These are phyloP conservation scores for Archilochus colubris DNA, from an alignment of 2,113 vertebrate species.

Conservation along the genomic window DNA sequence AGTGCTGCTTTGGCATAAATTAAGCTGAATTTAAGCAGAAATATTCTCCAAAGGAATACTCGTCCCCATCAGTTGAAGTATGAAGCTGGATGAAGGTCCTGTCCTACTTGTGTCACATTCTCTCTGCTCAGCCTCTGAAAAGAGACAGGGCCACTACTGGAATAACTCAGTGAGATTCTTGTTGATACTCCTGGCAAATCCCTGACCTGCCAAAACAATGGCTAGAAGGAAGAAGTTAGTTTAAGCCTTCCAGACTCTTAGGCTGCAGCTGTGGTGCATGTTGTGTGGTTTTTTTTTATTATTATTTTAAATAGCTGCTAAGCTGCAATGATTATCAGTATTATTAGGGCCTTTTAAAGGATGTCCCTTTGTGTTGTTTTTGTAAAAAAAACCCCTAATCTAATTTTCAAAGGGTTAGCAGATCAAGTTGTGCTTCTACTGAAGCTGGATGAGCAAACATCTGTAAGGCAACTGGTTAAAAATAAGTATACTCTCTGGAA, in stretches of 20 bases:
- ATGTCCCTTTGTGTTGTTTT: neutral
- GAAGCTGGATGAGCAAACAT: neutral
- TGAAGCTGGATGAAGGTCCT: slow-evolving; percentile 10
- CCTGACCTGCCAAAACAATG: neutral
- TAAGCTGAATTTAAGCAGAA: neutral
- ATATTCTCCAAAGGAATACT: neutral
- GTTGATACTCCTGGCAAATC: neutral
- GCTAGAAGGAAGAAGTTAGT: neutral
- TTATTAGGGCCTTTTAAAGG: neutral
- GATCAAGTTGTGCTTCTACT: neutral
- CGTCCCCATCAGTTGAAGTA: neutral
- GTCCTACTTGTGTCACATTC: slow-evolving; percentile 57
- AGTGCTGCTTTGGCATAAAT: neutral
- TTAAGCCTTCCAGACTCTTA: neutral
- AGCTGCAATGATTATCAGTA: neutral
- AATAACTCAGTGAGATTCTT: neutral
- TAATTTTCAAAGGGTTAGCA: neutral
- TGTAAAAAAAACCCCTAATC: neutral
- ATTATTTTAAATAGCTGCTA: neutral
- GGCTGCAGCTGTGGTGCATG: neutral
- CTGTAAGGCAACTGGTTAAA: neutral
- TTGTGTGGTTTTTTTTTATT: neutral
- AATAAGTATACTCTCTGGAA: neutral
- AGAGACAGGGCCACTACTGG: neutral
- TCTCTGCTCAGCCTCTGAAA: slow-evolving; percentile 26